Evolutionary conservation across 2,113 vertebrate species (phyloP), one percentile per base, ranked within the genome.

Genomic region (Psephotus haematonotus): DNA sequence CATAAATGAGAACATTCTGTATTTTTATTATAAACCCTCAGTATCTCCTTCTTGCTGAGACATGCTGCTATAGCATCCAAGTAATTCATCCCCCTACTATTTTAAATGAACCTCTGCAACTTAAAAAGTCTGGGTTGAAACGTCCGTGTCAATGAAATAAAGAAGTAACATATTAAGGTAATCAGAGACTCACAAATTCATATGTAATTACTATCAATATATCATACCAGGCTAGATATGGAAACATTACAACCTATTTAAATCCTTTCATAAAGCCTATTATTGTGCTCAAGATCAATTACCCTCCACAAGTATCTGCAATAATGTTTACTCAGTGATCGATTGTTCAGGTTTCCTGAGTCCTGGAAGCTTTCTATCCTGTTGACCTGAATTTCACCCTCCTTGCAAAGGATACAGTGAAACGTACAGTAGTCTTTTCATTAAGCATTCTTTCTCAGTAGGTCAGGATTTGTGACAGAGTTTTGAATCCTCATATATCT

Each of bases 321-420:
- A 91, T 93, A 91, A 96, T 97, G 83, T 96, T 95, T 97, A 94
- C 71, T 88, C 67, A 57, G 77, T 95, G 93, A 97, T 96, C 93
- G 85, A 96, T 94, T 96, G 92, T 70, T 97, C 93, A 95, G 76
- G 95, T 95, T 97, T 97, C 83, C 96, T 78, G 92, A 93, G 93
- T 67, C 75, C 59, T 97, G 94, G 90, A 96, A 97, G 87, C 63
- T 78, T 94, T 96, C 93, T 97, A 89, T 96, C 91, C 94, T 94
- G 75, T 91, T 97, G 94, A 98, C 85, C 86, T 90, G 63, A 95
- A 96, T 94, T 97, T 97, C 95, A 97, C 95, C 97, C 94, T 93
- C 85, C 74, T 94, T 78, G 85, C 88, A 96, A 93, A 97, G 91
- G 94, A 95, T 97, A 96, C 92, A 95, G 95, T 96, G 92, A 96